phyloP scores from a whole-genome alignment of 2,113 vertebrate genomes.

The Micromys minutus region DNA sequence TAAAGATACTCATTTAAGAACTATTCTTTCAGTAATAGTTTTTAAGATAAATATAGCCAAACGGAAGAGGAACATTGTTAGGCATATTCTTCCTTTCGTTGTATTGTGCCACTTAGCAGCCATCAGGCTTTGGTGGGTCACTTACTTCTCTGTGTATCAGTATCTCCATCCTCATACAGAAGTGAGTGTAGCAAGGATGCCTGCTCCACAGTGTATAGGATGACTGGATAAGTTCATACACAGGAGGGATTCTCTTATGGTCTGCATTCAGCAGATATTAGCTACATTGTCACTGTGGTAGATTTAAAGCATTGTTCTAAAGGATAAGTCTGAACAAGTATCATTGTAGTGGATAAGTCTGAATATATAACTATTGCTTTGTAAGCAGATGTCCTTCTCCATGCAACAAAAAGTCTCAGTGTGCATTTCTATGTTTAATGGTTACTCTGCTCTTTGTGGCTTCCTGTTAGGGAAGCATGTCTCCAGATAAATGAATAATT shows the following conservation, averaged over 20 bases:
- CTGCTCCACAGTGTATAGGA: background rate
- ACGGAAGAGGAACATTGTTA: background rate
- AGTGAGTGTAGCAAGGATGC: background rate
- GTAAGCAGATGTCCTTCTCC: conserved; percentile 74
- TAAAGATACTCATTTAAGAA: conserved; percentile 49
- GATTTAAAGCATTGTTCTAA: background rate
- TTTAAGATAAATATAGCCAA: conserved; percentile 40
- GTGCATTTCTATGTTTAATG: conserved; percentile 80
- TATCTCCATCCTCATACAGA: background rate
- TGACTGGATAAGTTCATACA: background rate
- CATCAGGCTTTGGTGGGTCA: background rate
- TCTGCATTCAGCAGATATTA: background rate
- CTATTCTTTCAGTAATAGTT: background rate
- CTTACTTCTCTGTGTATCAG: background rate
- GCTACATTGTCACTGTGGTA: background rate
- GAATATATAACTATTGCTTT: background rate
- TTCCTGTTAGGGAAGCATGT: background rate
- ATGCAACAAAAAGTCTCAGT: conserved; percentile 70
- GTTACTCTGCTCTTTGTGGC: background rate
- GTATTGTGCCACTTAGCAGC: background rate
- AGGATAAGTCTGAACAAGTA: conserved; percentile 19
- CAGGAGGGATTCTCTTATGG: background rate
- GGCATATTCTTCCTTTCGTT: conserved; percentile 37
- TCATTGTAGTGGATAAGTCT: background rate
- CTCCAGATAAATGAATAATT: conserved; percentile 68